Conservation (phyloP, 2,888 invertebrate species). For the Orthonevra nobilis region DNA sequence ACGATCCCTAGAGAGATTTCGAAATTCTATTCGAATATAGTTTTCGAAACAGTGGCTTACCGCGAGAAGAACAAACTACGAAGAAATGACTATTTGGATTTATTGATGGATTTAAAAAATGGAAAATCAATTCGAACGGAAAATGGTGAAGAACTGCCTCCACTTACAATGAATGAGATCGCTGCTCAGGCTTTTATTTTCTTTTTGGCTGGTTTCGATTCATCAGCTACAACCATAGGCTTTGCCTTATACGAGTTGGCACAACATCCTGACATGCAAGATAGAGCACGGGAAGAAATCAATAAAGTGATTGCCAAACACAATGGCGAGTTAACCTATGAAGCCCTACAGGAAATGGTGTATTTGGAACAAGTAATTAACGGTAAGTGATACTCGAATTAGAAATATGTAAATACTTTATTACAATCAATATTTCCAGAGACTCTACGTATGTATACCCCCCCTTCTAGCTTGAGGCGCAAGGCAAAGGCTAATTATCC, state of each 20-base stretch:
- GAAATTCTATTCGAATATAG: slow-evolving; percentile 62
- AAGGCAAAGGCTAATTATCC: slow-evolving; percentile 72
- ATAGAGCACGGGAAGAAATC: slow-evolving; percentile 78
- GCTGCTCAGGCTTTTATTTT: slow-evolving; percentile 81
- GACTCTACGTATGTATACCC: slow-evolving; percentile 78
- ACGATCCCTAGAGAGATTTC: neutral
- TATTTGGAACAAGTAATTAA: slow-evolving; percentile 74
- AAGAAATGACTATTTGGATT: slow-evolving; percentile 72
- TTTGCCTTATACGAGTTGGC: slow-evolving; percentile 80
- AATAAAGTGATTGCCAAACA: slow-evolving; percentile 74
- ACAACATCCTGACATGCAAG: slow-evolving; percentile 79
- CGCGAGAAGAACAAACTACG: slow-evolving; percentile 64
- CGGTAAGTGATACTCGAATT: too few species aligned
- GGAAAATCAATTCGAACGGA: slow-evolving; percentile 72
- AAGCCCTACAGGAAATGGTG: slow-evolving; percentile 73
- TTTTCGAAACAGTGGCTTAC: slow-evolving; percentile 59
- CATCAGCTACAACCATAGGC: slow-evolving; percentile 79
- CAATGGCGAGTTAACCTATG: slow-evolving; percentile 77
- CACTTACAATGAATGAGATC: slow-evolving; percentile 77
- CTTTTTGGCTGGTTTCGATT: slow-evolving; percentile 81
- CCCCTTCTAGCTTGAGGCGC: slow-evolving; percentile 74
- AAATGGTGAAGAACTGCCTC: neutral
- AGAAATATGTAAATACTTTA: slow-evolving; percentile 74
- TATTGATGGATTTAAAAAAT: slow-evolving; percentile 70
- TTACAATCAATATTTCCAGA: slow-evolving; percentile 78